Base-by-base conservation (phyloP, 1,140 invertebrate genomes). In the Myzus persicae region DNA sequence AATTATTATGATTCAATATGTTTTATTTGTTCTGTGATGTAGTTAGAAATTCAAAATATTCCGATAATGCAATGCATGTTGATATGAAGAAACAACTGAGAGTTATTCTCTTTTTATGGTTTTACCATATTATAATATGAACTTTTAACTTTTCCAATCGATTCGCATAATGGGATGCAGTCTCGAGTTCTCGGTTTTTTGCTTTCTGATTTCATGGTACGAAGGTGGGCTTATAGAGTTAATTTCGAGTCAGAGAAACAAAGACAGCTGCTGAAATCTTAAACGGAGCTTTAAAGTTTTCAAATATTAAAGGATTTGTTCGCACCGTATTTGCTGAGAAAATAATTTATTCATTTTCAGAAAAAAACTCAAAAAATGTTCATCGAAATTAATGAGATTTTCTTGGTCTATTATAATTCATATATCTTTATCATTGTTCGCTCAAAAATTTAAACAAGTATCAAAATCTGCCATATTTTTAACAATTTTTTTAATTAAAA, bases 281-380 rank as follows among this genome's bases (percentile, higher is more conserved):
- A 89, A 89, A 38, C 20, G 46, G 18, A 31, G 31, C 31, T 87
- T 48, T 46, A 87, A 87, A 87, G 85, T 87, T 87, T n/a, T 87
- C 7, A n/a, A 46, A n/a, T 87, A 44, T 85, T 85, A 46, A 46
- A 87, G 44, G 31, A 85, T 85, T 85, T 87, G 31, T 87, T 44
- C 11, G 8, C 5, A n/a, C 8, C 4, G 20, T 76, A 67, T 67
- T 67, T 67, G 14, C 59, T 76, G 14, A n/a, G n/a, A n/a, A 76
- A 76, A 76, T 76, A 81, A 82, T 82, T 22, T 40, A 82, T 82
- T 82, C 76, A 18, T 40, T 36, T 82, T 40, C 7, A 82, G 26
- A 4, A 42, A 42, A 85, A 85, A 26, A 26, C 18, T 76, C 31
- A 18, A 67, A 76, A 76, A n/a, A 76, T n/a, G 31, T 67, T 67